Conservation (phyloP, 2,888 invertebrate genomes). For the Tinea semifulvella region DNA sequence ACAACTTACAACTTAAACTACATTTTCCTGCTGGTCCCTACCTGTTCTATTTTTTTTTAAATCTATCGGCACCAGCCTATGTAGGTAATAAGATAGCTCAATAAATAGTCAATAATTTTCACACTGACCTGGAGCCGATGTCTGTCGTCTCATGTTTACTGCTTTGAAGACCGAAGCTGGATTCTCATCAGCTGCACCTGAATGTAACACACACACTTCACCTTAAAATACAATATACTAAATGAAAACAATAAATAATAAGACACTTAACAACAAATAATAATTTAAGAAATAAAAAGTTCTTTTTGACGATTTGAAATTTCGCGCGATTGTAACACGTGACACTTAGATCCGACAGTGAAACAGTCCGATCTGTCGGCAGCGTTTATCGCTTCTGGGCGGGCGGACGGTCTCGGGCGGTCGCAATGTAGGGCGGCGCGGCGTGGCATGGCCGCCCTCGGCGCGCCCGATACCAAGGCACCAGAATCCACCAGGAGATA, state of each 20-base stretch:
- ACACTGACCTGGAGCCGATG: slow-evolving; percentile 50
- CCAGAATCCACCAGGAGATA: slow-evolving; percentile 37
- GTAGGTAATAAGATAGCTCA: no score
- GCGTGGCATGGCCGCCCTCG: slow-evolving; percentile 61
- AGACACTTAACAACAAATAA: slow-evolving; percentile 26
- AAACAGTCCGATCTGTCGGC: slow-evolving; percentile 52
- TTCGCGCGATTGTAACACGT: slow-evolving; percentile 27
- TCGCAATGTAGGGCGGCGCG: slow-evolving; percentile 45
- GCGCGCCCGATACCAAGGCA: slow-evolving; percentile 62
- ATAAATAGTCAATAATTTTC: not conserved
- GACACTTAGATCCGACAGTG: slow-evolving; percentile 33
- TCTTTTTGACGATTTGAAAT: slow-evolving; percentile 8
- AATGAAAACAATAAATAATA: slow-evolving; percentile 12
- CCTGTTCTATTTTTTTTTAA: no score
- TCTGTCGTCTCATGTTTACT: slow-evolving; percentile 45
- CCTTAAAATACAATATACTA: slow-evolving; percentile 35
- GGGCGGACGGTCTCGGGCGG: slow-evolving; percentile 25
- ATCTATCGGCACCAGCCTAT: no score
- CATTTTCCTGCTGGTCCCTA: no score
- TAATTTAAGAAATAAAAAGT: slow-evolving; percentile 18
- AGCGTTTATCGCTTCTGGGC: slow-evolving; percentile 54
- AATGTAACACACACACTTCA: slow-evolving; percentile 42
- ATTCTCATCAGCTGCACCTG: slow-evolving; percentile 43
- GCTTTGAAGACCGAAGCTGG: slow-evolving; percentile 27
- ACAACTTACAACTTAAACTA: no score